Conservation (phyloP, 2,113 vertebrate species). For the Fukomys damarensis region DNA sequence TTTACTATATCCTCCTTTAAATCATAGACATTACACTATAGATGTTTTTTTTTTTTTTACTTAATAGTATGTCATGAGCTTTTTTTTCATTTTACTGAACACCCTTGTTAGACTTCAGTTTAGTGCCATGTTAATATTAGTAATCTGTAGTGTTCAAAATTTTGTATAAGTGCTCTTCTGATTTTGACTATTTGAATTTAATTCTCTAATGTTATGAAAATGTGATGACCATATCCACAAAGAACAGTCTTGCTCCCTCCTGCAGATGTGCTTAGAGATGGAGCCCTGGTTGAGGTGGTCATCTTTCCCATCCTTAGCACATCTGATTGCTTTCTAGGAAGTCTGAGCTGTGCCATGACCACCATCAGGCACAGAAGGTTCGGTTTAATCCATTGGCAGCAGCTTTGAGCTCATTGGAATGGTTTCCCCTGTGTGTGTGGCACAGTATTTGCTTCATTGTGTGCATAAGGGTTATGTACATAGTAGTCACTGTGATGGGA, state of each 20-base stretch:
- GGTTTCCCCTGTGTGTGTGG: not conserved
- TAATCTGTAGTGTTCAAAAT: not conserved
- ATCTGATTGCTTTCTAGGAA: not conserved
- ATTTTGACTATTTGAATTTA: not conserved
- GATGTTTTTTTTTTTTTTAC: not conserved
- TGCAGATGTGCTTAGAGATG: no score
- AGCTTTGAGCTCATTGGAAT: not conserved
- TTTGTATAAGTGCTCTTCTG: not conserved
- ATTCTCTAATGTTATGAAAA: not conserved
- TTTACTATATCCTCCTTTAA: not conserved
- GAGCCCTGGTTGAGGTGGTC: not conserved
- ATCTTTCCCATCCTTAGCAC: not conserved
- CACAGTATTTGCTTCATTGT: no score
- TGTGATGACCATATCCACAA: not conserved
- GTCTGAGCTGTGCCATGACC: not conserved
- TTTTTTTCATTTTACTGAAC: not conserved
- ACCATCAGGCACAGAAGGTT: not conserved
- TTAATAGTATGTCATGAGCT: not conserved
- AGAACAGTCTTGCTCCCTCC: not conserved
- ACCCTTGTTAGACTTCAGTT: not conserved
- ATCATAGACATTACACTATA: not conserved
- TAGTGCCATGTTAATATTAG: not conserved
- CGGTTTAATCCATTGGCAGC: not conserved
- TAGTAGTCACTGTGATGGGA: no score
- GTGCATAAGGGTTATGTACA: no score